These are phyloP conservation scores for Anoplopoma fimbria DNA, from an alignment of 2,113 vertebrate genomes.

Conservation along the genomic window DNA sequence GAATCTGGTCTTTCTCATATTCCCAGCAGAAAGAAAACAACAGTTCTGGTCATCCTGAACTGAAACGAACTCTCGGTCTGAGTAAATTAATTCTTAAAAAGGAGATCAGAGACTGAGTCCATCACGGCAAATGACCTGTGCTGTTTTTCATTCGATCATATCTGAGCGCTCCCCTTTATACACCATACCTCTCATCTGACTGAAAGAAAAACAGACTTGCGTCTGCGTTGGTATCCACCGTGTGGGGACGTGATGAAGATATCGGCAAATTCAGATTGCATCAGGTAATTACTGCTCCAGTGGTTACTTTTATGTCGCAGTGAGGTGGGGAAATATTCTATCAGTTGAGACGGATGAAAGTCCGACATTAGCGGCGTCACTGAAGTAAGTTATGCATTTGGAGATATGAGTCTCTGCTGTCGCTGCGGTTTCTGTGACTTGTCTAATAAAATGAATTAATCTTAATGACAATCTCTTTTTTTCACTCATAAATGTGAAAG, in stretches of 20 bases:
- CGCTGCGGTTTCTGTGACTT: conserved; percentile 35
- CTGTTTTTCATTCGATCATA: conserved; percentile 45
- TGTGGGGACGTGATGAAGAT: conserved; percentile 30
- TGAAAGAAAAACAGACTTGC: conserved; percentile 18
- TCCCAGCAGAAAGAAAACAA: conserved; percentile 26
- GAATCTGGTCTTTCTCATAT: conserved; percentile 37
- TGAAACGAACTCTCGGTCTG: conserved; percentile 16
- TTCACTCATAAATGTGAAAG: conserved; percentile 1
- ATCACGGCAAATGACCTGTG: background rate
- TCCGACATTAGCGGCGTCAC: conserved; percentile 19
- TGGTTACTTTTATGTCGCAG: conserved; percentile 61
- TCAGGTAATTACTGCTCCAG: conserved; percentile 67
- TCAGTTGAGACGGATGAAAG: conserved; percentile 63
- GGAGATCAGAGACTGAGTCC: conserved; percentile 9
- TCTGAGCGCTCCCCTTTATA: conserved; percentile 5
- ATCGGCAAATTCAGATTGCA: conserved; percentile 53
- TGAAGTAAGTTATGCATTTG: conserved; percentile 12
- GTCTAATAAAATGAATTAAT: conserved; percentile 60
- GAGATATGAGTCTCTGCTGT: conserved; percentile 40
- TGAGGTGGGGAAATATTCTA: conserved; percentile 22
- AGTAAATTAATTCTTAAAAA: conserved; percentile 33
- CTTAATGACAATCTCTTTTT: conserved; percentile 39
- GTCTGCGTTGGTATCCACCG: background rate
- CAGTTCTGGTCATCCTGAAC: conserved; percentile 34
- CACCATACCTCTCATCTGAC: background rate